Evolutionary conservation across 2,113 vertebrate species (phyloP), one percentile per base, ranked within the genome.

Genomic region (Notarius lentiginosus): DNA sequence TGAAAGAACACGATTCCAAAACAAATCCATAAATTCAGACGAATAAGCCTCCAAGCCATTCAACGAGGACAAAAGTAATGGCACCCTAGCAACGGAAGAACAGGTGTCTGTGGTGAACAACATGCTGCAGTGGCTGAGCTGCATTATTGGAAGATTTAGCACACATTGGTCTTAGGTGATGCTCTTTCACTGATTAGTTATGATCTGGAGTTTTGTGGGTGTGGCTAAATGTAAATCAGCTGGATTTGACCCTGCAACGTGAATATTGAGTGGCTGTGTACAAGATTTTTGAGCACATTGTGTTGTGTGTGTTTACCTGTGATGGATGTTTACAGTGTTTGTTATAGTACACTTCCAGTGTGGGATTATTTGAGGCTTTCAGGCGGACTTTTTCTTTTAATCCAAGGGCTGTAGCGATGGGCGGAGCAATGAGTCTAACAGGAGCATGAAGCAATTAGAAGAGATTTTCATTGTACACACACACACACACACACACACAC

Each of bases 311-410:
- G 5, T 11, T 34, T 94, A 97, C 97, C 94, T 95, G 95, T 87
- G 95, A 95, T 63, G 96, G 97, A 80, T 92, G 89, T 79, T 89
- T 95, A 60, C 95, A 90, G 89, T 91, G 92, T 83, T 90, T 85
- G 83, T 90, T 92, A 94, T 97, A 97, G 94, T 96, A 96, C 1
- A 92, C 94, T 92, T 99, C 97, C 84, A 99, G 87, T 70, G 93
- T 56, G 5, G 93, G 85, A 91, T 97, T 97, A 87, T 94, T 91
- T 77, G 93, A 94, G 11, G 94, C 92, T 88, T 91, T 93, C 88
- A 93, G 93, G 61, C 89, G 95, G 66, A 90, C 87, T 84, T 87
- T 89, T 20, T 97, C 95, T 91, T 94, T 94, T 90, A 98, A 92
- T 76, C 95, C 96, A 77, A 96, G 91, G 66, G 91, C 49, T 91